Evolutionary conservation across 2,113 vertebrate species (phyloP).

Genomic region (Neoarius graeffei): DNA sequence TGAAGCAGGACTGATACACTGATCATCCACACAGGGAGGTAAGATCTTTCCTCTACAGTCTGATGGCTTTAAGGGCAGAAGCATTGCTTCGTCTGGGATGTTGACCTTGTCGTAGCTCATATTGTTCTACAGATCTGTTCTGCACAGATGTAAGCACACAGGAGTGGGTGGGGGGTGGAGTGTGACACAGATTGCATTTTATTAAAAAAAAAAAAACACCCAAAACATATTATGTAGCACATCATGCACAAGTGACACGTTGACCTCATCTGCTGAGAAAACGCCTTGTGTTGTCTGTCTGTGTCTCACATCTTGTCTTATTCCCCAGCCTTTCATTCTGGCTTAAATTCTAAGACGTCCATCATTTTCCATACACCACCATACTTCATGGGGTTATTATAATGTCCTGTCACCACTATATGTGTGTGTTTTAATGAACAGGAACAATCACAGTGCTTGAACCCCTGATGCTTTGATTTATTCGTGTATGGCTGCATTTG

Average conservation of each 20-base stretch:
- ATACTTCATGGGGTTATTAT: neutral
- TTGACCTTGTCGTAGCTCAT: slow-evolving; percentile 54
- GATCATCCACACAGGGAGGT: slow-evolving; percentile 36
- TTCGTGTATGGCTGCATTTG: slow-evolving; percentile 24
- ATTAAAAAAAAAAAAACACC: neutral
- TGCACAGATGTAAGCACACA: slow-evolving; percentile 45
- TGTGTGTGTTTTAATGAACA: neutral
- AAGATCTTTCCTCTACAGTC: slow-evolving; percentile 20
- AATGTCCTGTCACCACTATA: slow-evolving; percentile 3
- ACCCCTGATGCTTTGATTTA: slow-evolving; percentile 23
- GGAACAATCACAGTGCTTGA: neutral
- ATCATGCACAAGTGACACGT: neutral
- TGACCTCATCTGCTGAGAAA: neutral
- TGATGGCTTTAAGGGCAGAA: neutral
- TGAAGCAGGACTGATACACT: neutral
- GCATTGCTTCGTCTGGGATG: slow-evolving; percentile 31
- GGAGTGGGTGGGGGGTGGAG: slow-evolving; percentile 4
- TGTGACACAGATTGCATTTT: slow-evolving; percentile 39
- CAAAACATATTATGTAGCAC: neutral
- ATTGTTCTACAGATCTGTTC: slow-evolving; percentile 27
- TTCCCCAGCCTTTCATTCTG: slow-evolving; percentile 26
- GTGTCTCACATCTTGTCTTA: slow-evolving; percentile 16
- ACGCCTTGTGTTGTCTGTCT: slow-evolving; percentile 19
- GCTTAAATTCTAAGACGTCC: slow-evolving; percentile 18
- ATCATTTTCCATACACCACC: neutral